phyloP scores from a whole-genome alignment of 2,797 vertebrate genomes.

The Glyptemys insculpta region DNA sequence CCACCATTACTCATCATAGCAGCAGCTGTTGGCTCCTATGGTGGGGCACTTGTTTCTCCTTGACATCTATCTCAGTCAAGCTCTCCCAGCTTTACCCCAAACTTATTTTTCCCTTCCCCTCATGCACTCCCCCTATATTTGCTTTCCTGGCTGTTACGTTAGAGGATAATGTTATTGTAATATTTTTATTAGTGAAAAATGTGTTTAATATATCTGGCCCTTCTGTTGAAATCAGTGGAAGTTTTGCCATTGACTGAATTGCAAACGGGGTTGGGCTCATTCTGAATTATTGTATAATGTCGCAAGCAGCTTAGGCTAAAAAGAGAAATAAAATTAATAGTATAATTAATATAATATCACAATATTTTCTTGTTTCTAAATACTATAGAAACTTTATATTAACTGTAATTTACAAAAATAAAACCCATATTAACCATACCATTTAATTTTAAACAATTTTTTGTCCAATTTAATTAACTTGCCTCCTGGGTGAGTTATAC shows the following conservation, averaged over 20 bases:
- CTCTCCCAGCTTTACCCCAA: neutral
- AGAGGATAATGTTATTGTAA: neutral
- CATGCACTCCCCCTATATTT: neutral
- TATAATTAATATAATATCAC: neutral
- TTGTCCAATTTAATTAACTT: neutral
- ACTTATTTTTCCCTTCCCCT: neutral
- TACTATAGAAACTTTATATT: neutral
- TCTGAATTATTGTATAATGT: neutral
- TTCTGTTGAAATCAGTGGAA: neutral
- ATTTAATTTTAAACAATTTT: neutral
- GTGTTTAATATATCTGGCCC: neutral
- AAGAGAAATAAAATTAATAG: neutral
- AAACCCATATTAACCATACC: neutral
- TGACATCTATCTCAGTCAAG: neutral
- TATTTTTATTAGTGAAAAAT: neutral
- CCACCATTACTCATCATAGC: constrained; percentile 36
- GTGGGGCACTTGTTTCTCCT: constrained; percentile 34
- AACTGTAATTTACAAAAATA: neutral
- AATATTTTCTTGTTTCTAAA: neutral
- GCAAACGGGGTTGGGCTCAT: neutral
- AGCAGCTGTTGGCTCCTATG: constrained; percentile 28
- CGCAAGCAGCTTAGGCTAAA: neutral
- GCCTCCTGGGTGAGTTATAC: neutral
- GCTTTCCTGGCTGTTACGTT: neutral
- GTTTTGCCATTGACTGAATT: neutral